Base-by-base conservation (phyloP, 2,113 vertebrate species). In the Sinocyclocheilus anophthalmus region DNA sequence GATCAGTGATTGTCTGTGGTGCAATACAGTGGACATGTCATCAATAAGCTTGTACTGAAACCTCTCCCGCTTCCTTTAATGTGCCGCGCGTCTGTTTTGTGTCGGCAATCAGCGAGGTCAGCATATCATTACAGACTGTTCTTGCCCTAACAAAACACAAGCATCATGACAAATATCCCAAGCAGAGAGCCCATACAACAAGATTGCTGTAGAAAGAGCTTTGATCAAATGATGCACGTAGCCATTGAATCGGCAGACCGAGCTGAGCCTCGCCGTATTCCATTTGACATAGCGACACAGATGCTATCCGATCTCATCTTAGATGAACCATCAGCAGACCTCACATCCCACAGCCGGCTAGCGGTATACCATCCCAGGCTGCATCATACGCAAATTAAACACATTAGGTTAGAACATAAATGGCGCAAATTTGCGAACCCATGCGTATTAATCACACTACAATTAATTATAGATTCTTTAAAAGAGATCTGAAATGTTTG, bases 141-240 rank as follows among this genome's bases (percentile, higher is more conserved):
- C 42, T 79, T 67, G 57, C 24, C 57, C 67, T 26, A 69, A 39
- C 82, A 50, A 37, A 79, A 84, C 18, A 84, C n/a, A 85, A 85
- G 45, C 84, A 86, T 82, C 67, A 79, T 11, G 42, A 55, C 14
- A 45, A 75, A 88, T 26, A 55, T 20, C 61, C 12, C 5, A 18
- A 65, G n/a, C n/a, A n/a, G n/a, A n/a, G n/a, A n/a, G 24, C 57
- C 48, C 4, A 70, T 14, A 8, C 37, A 24, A 78, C 63, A 33
- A 30, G 13, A 78, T 14, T 33, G 45, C 16, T 18, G 39, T 42
- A 80, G 63, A 86, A 84, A 79, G 26, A 37, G 84, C 48, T 75
- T 88, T 37, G 87, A 88, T 88, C 84, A 79, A 53, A 65, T 84
- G 39, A 37, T 13, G 20, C 76, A 3, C 16, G 39, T 33, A 16